Evolutionary conservation across 2,888 invertebrate species (phyloP).

Genomic region (Gisinianus flammeolus): DNA sequence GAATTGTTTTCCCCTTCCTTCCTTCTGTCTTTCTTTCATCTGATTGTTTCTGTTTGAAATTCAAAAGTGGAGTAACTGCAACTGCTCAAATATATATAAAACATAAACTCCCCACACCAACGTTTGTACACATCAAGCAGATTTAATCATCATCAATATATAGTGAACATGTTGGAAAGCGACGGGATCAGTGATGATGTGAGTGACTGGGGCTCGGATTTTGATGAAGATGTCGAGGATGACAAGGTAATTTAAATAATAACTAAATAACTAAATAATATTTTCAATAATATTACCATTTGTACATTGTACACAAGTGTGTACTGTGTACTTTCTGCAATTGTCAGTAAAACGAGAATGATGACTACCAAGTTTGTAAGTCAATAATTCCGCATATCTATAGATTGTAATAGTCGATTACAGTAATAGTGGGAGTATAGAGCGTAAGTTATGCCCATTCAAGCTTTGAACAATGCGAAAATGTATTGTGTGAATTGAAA

Average conservation of each 20-base stretch:
- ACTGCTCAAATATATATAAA: neutral
- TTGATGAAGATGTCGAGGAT: slow-evolving; percentile 46
- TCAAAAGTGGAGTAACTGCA: slow-evolving; percentile 15
- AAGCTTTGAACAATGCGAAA: no score
- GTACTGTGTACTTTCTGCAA: no score
- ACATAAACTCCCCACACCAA: neutral
- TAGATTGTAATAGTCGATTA: no score
- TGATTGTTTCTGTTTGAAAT: neutral
- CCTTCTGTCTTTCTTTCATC: neutral
- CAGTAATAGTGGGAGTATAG: no score
- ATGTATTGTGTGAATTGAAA: no score
- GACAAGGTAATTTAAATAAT: slow-evolving; percentile 34
- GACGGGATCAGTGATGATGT: slow-evolving; percentile 55
- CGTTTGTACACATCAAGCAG: neutral
- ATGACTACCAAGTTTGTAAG: no score
- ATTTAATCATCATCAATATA: neutral
- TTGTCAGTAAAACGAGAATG: no score
- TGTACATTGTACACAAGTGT: no score
- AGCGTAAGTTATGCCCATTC: no score
- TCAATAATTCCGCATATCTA: no score
- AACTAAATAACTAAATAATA: no score
- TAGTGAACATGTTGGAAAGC: slow-evolving; percentile 36
- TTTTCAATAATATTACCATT: no score
- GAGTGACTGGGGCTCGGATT: slow-evolving; percentile 58
- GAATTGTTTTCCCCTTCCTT: neutral